Evolutionary conservation across 1,140 invertebrate species (phyloP).

Genomic region (Leptinotarsa texana): DNA sequence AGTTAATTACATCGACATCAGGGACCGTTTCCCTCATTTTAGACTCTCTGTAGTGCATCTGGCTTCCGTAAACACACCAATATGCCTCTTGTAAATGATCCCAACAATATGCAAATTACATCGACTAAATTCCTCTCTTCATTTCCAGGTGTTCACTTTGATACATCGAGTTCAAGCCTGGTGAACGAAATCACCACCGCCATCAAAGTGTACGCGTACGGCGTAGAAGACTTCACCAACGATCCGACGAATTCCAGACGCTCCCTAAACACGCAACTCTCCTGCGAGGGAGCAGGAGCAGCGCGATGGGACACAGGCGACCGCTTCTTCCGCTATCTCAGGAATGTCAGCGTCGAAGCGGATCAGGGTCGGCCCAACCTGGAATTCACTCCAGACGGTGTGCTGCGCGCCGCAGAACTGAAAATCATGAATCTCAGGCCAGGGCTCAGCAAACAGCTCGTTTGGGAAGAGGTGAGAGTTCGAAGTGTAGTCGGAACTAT

Average conservation of each 20-base stretch:
- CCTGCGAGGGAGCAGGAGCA: constrained; percentile 76
- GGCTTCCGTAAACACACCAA: too few relatives aligned
- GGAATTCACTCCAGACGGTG: constrained; percentile 88
- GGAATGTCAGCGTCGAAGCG: constrained; percentile 81
- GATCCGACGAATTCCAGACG: constrained; percentile 71
- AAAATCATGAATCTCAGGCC: constrained; percentile 91
- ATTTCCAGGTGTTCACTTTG: constrained; percentile 82
- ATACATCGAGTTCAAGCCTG: constrained; percentile 78
- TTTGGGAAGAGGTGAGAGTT: constrained; percentile 86
- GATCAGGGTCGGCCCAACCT: constrained; percentile 78
- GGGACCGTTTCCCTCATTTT: too few relatives aligned
- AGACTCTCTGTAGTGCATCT: too few relatives aligned
- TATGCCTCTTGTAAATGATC: too few relatives aligned
- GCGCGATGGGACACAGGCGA: constrained; percentile 80
- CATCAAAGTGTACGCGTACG: constrained; percentile 88
- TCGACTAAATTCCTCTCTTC: too few relatives aligned
- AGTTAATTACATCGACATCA: too few relatives aligned
- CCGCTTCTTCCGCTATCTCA: constrained; percentile 74
- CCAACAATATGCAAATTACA: too few relatives aligned
- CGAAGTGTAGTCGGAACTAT: too few relatives aligned
- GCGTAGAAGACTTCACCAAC: constrained; percentile 82
- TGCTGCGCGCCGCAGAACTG: constrained; percentile 81
- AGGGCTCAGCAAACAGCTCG: constrained; percentile 74
- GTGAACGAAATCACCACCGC: constrained; percentile 86
- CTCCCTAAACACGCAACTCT: constrained; percentile 78